Conservation (phyloP, 2,888 invertebrate genomes). For the Caenorhabditis zanzibari region DNA sequence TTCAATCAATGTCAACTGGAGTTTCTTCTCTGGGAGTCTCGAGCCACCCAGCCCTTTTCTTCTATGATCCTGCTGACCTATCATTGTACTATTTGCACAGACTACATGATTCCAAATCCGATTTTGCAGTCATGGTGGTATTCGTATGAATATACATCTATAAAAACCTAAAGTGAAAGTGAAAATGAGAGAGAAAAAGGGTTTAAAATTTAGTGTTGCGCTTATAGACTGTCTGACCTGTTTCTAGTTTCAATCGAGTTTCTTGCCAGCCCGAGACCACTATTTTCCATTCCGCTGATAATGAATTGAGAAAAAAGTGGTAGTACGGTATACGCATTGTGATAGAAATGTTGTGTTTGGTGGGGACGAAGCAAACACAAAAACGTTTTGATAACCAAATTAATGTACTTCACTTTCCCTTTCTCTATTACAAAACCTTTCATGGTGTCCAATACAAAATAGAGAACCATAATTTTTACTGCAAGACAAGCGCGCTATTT, state of each 20-base stretch:
- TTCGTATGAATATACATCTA: neutral
- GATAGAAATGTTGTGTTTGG: conserved; percentile 30
- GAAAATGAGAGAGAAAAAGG: neutral
- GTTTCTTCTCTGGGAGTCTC: neutral
- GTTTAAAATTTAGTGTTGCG: conserved; percentile 4
- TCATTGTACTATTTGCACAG: conserved; percentile 54
- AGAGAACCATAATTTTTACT: conserved; percentile 39
- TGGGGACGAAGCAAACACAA: neutral
- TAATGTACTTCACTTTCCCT: conserved; percentile 9
- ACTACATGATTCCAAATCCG: conserved; percentile 27
- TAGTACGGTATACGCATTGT: conserved; percentile 36
- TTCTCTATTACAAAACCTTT: neutral
- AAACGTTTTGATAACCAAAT: conserved; percentile 37
- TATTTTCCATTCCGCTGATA: conserved; percentile 45
- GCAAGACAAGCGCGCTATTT: conserved; percentile 10
- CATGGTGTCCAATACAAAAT: conserved; percentile 5
- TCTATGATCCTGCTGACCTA: conserved; percentile 48
- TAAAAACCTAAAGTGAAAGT: neutral
- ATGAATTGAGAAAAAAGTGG: conserved; percentile 11
- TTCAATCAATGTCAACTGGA: conserved; percentile 53
- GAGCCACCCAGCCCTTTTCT: conserved; percentile 5
- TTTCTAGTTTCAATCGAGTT: conserved; percentile 51
- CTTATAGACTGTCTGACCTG: conserved; percentile 25
- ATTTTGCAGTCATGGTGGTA: conserved; percentile 23
- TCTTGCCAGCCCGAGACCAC: conserved; percentile 2